These are phyloP conservation scores for Alloscopus bannaensis DNA, from an alignment of 2,888 invertebrate genomes.

Conservation along the genomic window DNA sequence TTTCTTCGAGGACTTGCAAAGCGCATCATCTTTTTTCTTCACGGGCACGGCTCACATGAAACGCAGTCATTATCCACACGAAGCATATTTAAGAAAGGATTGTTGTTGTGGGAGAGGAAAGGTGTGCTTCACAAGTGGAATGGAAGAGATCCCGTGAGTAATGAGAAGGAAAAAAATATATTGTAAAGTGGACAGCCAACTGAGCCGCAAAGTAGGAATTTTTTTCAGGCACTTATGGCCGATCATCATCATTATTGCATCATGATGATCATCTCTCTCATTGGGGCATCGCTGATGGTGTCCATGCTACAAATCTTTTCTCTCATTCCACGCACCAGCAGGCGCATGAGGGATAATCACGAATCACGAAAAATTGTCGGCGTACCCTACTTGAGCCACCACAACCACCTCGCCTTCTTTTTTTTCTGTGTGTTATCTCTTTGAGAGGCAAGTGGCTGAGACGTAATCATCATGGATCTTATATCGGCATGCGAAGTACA, in stretches of 20 bases:
- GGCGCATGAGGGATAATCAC: conserved; percentile 48
- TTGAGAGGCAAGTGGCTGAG: no score
- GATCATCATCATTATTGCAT: conserved; percentile 54
- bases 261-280: conserved; percentile 37
- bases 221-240: conserved; percentile 46
- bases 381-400: background rate
- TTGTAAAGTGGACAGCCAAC: conserved; percentile 14
- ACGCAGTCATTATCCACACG: conserved; percentile 51
- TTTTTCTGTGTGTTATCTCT: background rate
- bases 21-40: conserved; percentile 26
- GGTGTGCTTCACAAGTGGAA: background rate
- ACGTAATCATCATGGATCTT: conserved; percentile 27
- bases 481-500: conserved; percentile 8
- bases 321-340: conserved; percentile 52
- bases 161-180: background rate
- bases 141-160: background rate
- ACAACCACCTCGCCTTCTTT: background rate
- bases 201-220: conserved; percentile 41
- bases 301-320: conserved; percentile 53
- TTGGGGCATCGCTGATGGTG: conserved; percentile 47
- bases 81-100: conserved; percentile 47
- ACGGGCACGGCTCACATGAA: conserved; percentile 47
- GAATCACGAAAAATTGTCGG: conserved; percentile 53
- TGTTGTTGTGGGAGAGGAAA: conserved; percentile 28
- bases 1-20: conserved; percentile 2